Evolutionary conservation across 2,797 vertebrate species (phyloP).

Genomic region (Rhabdomys pumilio): DNA sequence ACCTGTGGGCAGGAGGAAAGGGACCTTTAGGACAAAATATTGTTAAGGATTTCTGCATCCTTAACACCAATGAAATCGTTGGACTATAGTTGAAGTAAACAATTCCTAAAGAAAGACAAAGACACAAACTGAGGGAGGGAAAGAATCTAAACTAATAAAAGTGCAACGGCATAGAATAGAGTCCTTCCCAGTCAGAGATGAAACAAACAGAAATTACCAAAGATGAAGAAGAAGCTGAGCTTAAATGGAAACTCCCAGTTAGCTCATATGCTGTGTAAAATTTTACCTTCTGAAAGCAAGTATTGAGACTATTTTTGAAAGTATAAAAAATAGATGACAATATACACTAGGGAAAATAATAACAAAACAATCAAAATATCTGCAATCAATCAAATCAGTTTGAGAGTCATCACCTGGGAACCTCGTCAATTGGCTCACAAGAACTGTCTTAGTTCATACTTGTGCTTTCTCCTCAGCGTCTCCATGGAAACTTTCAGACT

Average conservation of each 20-base stretch:
- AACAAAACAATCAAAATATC: background rate
- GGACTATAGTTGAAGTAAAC: background rate
- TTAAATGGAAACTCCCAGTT: background rate
- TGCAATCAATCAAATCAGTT: background rate
- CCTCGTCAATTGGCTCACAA: background rate
- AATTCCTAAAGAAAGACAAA: background rate
- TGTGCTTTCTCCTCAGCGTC: background rate
- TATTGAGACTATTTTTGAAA: background rate
- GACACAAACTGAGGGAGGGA: background rate
- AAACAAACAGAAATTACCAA: background rate
- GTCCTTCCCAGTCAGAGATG: background rate
- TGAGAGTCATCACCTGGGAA: background rate
- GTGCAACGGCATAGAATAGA: background rate
- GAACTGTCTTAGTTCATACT: background rate
- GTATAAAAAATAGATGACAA: background rate
- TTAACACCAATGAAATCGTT: background rate
- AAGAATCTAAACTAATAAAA: background rate
- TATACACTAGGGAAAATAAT: background rate
- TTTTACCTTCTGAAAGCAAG: slow-evolving; percentile 30
- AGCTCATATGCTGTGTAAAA: background rate
- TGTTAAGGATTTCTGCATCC: background rate
- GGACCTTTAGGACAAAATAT: background rate
- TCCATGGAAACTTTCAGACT: slow-evolving; percentile 18
- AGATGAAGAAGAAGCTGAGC: background rate
- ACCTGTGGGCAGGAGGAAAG: background rate